A percentile compares a stretch with the other conserved stretches of the same genome.
Conservation (phyloP, 2,888 invertebrate genomes). For the Urechis unicinctus region DNA sequence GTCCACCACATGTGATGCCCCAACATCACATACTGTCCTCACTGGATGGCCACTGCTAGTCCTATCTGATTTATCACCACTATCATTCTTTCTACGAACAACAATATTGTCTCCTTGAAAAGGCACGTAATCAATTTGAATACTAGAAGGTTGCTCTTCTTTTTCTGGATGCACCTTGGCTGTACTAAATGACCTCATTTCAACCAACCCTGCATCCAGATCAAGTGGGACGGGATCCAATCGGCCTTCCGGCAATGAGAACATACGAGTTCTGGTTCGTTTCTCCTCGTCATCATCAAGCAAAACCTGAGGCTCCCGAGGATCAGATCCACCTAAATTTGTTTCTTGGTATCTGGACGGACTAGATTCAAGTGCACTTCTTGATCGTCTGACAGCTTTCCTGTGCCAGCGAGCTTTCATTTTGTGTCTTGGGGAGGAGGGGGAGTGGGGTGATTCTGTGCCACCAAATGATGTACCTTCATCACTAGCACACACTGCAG, state of each 20-base stretch:
- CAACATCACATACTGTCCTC: neutral
- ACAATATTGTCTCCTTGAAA: neutral
- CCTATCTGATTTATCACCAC: neutral
- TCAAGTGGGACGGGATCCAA: too few species aligned
- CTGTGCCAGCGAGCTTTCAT: conserved; percentile 13
- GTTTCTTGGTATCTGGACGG: neutral
- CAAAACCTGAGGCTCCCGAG: conserved; percentile 8
- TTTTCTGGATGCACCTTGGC: neutral
- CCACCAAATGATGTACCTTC: too few species aligned
- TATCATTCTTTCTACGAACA: too few species aligned
- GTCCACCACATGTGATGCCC: neutral
- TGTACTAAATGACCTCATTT: neutral
- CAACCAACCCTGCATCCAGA: neutral
- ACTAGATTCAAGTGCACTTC: conserved; percentile 30
- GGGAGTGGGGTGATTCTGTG: too few species aligned
- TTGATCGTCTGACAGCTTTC: conserved; percentile 30
- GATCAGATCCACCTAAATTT: conserved; percentile 2
- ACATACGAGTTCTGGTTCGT: neutral
- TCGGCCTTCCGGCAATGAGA: neutral
- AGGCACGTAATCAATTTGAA: neutral
- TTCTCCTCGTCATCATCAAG: neutral
- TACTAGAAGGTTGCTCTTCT: too few species aligned
- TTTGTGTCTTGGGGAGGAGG: neutral
- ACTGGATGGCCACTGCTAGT: neutral
- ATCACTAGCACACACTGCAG: too few species aligned